Base-by-base conservation (phyloP, 2,888 invertebrate genomes). In the Chouioia cunea region DNA sequence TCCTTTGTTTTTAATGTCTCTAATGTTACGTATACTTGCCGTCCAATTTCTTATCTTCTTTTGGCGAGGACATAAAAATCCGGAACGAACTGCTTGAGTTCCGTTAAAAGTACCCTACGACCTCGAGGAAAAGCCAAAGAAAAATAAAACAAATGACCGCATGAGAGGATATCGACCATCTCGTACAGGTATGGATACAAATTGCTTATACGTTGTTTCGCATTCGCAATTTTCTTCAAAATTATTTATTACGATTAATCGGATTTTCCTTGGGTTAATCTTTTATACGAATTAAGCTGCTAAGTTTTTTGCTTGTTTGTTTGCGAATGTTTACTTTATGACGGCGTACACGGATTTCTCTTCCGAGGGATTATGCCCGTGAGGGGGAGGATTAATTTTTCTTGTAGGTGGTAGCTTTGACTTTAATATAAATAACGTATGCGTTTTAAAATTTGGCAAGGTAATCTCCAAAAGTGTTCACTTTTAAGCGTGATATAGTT, bases 221-320 rank as follows among this genome's bases (percentile, higher is more conserved):
- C n/a, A n/a, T n/a, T n/a, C n/a, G n/a, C n/a, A n/a, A n/a, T n/a
- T n/a, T n/a, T n/a, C n/a, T n/a, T n/a, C n/a, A n/a, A n/a, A n/a
- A n/a, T n/a, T n/a, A n/a, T n/a, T n/a, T 3, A 27, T n/a, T 27
- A 16, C 18, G 50, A 8, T 50, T 60, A 60, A 47, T 54, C 48
- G 48, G 10, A 18, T 62, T 36, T 62, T 18, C 27, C 27, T 27
- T 4, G 27, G 4, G 36, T 43, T 27, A 20, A 16, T 65, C 56
- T 56, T 65, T 65, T 65, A 65, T 65, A 48, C 56, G 27, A 48
- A 8, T 46, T 65, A 27, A 27, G 27, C 27, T 27, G 27, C 27
- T 4, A 27, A n/a, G n/a, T 47, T 18, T 18, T 56, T 52, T 43
- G 36, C 18, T 36, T 14, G 18, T 48, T 15, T 20, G n/a, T 36